These are phyloP conservation scores for Aleiodes leptofemur DNA, from an alignment of 2,888 invertebrate species.

Conservation along the genomic window DNA sequence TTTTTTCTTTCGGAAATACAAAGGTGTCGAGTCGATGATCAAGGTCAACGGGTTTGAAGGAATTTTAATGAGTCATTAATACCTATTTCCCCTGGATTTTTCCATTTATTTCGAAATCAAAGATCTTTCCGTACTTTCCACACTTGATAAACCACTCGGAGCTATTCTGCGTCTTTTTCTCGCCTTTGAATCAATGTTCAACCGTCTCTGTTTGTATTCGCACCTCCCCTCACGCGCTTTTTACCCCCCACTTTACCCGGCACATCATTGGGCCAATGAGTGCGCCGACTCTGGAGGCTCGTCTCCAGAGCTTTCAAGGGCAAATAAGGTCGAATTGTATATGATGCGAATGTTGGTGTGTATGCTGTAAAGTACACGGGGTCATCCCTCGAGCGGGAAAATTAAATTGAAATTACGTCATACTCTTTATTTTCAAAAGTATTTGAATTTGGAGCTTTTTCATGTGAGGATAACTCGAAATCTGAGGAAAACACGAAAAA, in stretches of 20 bases:
- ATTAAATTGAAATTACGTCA: conserved; percentile 44
- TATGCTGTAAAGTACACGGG: conserved; percentile 33
- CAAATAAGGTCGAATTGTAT: conserved; percentile 64
- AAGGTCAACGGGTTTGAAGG: too few relatives aligned
- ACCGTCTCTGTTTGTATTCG: conserved; percentile 11
- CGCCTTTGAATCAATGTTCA: not conserved
- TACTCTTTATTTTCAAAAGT: not conserved
- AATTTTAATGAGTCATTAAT: too few relatives aligned
- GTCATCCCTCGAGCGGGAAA: conserved; percentile 50
- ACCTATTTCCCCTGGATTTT: too few relatives aligned
- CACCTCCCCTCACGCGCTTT: conserved; percentile 2
- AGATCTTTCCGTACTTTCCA: too few relatives aligned
- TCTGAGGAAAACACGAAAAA: too few relatives aligned
- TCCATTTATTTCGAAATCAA: too few relatives aligned
- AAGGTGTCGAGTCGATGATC: too few relatives aligned
- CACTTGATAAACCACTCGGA: too few relatives aligned
- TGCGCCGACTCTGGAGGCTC: conserved; percentile 61
- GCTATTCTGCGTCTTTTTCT: not conserved
- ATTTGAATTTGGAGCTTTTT: too few relatives aligned
- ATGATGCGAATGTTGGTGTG: not conserved
- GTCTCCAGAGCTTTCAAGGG: conserved; percentile 65
- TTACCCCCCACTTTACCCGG: conserved; percentile 21
- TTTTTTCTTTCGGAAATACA: too few relatives aligned
- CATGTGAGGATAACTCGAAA: too few relatives aligned
- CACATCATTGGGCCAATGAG: conserved; percentile 35